phyloP scores from a whole-genome alignment of 2,888 invertebrate species.

The Leptinotarsa juncta region DNA sequence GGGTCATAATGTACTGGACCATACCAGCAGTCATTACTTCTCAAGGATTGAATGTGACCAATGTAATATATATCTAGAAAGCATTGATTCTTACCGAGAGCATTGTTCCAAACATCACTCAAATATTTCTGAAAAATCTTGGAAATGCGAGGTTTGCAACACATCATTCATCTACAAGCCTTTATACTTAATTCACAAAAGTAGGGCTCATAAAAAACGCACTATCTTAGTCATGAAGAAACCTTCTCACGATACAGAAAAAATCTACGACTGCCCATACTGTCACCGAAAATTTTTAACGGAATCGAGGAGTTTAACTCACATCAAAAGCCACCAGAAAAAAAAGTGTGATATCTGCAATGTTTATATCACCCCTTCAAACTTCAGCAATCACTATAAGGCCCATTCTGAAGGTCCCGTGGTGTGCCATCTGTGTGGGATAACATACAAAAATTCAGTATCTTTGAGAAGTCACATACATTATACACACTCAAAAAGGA shows the following conservation, averaged over 20 bases:
- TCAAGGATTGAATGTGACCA: constrained; percentile 41
- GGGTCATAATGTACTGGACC: constrained; percentile 46
- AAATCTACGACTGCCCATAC: constrained; percentile 42
- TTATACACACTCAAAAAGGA: constrained; percentile 52
- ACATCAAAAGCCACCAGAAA: constrained; percentile 54
- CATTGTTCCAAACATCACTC: constrained; percentile 36
- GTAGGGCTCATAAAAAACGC: constrained; percentile 40
- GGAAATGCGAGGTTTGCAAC: constrained; percentile 47
- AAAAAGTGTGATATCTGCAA: constrained; percentile 57
- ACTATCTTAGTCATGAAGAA: not conserved
- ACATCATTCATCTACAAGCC: constrained; percentile 48
- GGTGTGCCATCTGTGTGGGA: constrained; percentile 59
- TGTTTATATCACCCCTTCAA: constrained; percentile 52
- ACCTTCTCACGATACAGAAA: constrained; percentile 18
- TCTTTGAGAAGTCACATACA: constrained; percentile 52
- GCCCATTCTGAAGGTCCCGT: constrained; percentile 55
- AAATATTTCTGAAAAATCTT: constrained; percentile 31
- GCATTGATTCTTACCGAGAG: constrained; percentile 40
- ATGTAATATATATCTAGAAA: constrained; percentile 39
- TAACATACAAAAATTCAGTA: constrained; percentile 56
- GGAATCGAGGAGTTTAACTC: constrained; percentile 44
- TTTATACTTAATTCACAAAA: constrained; percentile 49
- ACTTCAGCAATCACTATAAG: constrained; percentile 56
- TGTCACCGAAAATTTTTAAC: constrained; percentile 48
- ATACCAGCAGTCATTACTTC: constrained; percentile 46